Conservation (phyloP, 2,113 vertebrate genomes). For the Eublepharis macularius region DNA sequence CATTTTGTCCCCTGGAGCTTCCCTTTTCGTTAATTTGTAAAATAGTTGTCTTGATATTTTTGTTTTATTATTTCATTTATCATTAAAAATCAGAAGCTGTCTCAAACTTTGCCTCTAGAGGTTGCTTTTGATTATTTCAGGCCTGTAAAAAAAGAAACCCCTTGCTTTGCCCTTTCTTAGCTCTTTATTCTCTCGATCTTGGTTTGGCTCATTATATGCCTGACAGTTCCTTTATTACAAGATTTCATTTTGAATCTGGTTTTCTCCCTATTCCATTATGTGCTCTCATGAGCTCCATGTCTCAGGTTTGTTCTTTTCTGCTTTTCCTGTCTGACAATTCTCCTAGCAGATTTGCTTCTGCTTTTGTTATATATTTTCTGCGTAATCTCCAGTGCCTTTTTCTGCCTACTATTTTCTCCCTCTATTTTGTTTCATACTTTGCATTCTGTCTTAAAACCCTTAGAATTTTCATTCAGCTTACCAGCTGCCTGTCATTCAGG, state of each 20-base stretch:
- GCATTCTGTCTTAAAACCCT: not conserved
- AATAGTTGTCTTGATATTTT: not conserved
- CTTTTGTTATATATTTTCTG: conserved; percentile 61
- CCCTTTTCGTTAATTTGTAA: not conserved
- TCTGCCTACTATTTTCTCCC: conserved; percentile 36
- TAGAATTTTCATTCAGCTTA: conserved; percentile 41
- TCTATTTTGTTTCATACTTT: conserved; percentile 38
- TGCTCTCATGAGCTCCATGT: conserved; percentile 48
- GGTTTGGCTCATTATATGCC: conserved; percentile 51
- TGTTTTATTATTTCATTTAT: conserved; percentile 21
- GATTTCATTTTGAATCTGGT: conserved; percentile 65
- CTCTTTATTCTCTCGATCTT: conserved; percentile 51
- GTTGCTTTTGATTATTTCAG: conserved; percentile 57
- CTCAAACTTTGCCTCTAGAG: conserved; percentile 41
- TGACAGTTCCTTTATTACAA: conserved; percentile 63
- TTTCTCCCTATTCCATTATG: conserved; percentile 56
- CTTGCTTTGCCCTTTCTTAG: conserved; percentile 41
- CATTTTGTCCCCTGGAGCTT: not conserved
- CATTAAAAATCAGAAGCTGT: conserved; percentile 48
- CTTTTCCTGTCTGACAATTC: conserved; percentile 59
- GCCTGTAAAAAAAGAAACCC: conserved; percentile 55
- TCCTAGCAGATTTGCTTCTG: conserved; percentile 56
- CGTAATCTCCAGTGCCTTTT: conserved; percentile 55
- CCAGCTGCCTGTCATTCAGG: not conserved
- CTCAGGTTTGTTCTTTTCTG: conserved; percentile 58